A percentile compares a stretch with the other conserved stretches of the same genome.
These are phyloP conservation scores for Dione juno DNA, from an alignment of 2,888 invertebrate species.

Conservation along the genomic window DNA sequence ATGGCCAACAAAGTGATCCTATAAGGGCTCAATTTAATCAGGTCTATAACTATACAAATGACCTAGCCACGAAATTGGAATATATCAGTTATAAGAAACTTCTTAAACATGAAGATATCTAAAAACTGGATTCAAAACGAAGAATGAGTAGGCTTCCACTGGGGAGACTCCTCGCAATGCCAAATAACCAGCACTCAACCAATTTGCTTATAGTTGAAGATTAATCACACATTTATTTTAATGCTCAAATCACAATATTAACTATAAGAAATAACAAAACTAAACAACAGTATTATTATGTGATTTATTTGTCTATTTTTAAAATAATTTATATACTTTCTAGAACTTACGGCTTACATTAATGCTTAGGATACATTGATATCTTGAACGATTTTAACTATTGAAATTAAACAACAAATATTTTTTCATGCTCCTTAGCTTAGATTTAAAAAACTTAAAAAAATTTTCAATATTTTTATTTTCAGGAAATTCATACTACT, in stretches of 20 bases:
- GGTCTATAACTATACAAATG: no score
- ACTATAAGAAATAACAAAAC: neutral
- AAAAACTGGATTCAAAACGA: no score
- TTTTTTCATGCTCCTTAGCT: neutral
- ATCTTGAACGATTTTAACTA: neutral
- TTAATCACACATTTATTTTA: no score
- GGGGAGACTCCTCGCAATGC: no score
- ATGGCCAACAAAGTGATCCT: no score
- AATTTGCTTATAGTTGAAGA: no score
- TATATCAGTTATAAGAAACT: no score
- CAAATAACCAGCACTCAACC: no score
- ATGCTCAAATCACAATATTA: neutral
- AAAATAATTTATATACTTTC: neutral
- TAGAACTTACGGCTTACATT: neutral
- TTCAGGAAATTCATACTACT: neutral
- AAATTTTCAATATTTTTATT: neutral
- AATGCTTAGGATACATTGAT: neutral
- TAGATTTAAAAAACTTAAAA: neutral
- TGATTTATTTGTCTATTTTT: slow-evolving; percentile 8
- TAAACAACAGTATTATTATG: neutral
- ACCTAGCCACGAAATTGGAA: no score
- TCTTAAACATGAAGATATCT: no score
- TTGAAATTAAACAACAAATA: neutral
- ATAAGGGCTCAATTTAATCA: no score
- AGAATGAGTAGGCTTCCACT: no score